A percentile compares a stretch with the other conserved stretches of the same genome.
Conservation (phyloP, 2,113 vertebrate species). For the Drymodes brunneopygia region DNA sequence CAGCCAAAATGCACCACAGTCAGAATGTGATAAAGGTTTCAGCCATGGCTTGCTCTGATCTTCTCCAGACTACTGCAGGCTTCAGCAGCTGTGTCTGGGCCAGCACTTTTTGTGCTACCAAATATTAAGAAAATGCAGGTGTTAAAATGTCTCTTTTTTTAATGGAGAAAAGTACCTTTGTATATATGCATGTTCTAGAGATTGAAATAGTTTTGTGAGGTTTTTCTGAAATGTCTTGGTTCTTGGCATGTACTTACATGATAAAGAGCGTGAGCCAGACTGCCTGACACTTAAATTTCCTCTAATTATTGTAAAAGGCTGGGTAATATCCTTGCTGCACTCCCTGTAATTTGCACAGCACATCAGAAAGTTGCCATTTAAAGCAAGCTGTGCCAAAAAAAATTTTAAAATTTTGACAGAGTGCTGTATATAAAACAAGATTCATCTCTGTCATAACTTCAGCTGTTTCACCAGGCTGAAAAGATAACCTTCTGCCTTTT, state of each 20-base stretch:
- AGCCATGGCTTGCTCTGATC: neutral
- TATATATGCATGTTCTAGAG: neutral
- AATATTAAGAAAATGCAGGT: neutral
- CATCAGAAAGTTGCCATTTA: neutral
- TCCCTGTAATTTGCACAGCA: neutral
- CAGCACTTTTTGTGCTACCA: neutral
- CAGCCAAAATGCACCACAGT: slow-evolving; percentile 14
- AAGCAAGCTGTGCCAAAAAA: neutral
- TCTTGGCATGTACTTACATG: neutral
- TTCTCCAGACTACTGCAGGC: neutral
- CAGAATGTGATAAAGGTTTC: slow-evolving; percentile 9
- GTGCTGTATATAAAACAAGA: neutral
- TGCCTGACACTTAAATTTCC: neutral
- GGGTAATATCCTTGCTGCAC: neutral
- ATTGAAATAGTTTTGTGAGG: neutral
- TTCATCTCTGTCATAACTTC: neutral
- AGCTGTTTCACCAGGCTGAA: neutral
- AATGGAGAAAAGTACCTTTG: neutral
- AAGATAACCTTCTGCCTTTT: neutral
- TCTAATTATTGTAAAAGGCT: neutral
- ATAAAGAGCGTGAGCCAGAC: neutral
- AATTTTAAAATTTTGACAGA: neutral
- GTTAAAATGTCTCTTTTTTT: neutral
- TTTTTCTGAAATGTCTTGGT: neutral
- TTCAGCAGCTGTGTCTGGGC: neutral